Base-by-base conservation (phyloP, 2,888 invertebrate genomes). In the Xanthostigma xanthostigma region DNA sequence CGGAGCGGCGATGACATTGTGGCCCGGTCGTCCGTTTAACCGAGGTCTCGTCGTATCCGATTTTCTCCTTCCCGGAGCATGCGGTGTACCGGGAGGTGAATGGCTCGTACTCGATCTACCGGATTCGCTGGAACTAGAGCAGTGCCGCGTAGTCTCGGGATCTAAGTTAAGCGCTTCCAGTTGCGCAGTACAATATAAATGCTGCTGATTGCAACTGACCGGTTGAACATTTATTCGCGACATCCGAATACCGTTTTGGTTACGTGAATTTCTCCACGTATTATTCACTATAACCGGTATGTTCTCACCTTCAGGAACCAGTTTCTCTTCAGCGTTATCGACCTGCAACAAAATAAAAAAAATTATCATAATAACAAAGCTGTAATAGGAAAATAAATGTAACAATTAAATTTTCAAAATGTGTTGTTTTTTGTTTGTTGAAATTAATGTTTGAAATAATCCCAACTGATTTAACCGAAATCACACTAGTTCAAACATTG, bases 81-180 rank as follows among this genome's bases (percentile, higher is more conserved):
- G 66, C 62, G 78, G 69, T 35, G 78, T 79, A 55, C 76, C 78
- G 9, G 73, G 73, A 0, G 75, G 75, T 13, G 74, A 74, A 52
- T 75, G 71, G 53, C 72, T 70, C 13, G 67, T 65, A 42, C 71
- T 70, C 50, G 72, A 74, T 51, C 69, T 71, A 14, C 69, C 69
- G 53, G 73, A 72, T 46, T 64, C 64, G 46, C 71, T 70, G 52
- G 72, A 72, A 53, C 71, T 72, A 3, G 73, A 73, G 52, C 68
- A 69, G 42, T 73, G 71, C 44, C 71, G 63, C 49, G 65, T 66
- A 53, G 62, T 68, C 43, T 73, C 73, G 3, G 68, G 68, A 38
- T 73, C 73, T 40, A 74, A 55, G 50, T 65, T 68, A 48, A 75
- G 57, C 3, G 67, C 63, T 53, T 71, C 72, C 55, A 75, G 61